Evolutionary conservation across 2,113 vertebrate species (phyloP), one percentile per base, ranked within the genome.

Genomic region (Misgurnus mizolepis): DNA sequence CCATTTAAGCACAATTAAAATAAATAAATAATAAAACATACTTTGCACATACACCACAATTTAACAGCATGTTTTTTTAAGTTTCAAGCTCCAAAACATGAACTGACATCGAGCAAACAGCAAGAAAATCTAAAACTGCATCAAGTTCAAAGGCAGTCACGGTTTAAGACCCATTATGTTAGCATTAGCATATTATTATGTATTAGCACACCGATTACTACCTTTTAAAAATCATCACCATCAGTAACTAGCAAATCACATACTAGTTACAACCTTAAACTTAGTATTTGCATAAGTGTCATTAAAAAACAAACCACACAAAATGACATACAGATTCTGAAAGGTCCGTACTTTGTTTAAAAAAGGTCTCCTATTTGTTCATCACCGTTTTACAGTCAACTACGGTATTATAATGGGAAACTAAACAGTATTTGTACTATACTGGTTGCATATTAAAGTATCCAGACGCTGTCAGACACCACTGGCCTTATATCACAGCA

Each of bases 401-500:
- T 56, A n/a, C 18, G 6, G 6, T 58, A 58, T 18, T 58, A 5
- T 58, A 18, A n/a, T 15, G 15, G 14, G 6, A 34, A 56, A n/a
- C 53, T n/a, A 56, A 17, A 6, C 6, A 18, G 12, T 10, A 34
- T 62, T 64, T 64, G 3, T 64, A 64, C 0, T 39, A 8, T 64
- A 39, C 34, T 7, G 10, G 12, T 39, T 64, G 61, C 10, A 39
- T 64, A 61, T 64, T 64, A 39, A 64, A 64, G 9, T 39, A 64
- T 39, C 22, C 15, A 14, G 27, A 64, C 61, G 61, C 22, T 64
- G 61, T 64, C 61, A 39, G 71, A 40, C 72, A 43, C 39, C 68
- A 55, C 9, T 70, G 70, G 53, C 67, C 66, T 43, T 7, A 61
- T 73, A 47, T 83, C 79, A 88, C 77, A 85, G 81, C 43, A 68